Evolutionary conservation across 2,113 vertebrate genomes (phyloP).

Genomic region (Catharus bicknelli): DNA sequence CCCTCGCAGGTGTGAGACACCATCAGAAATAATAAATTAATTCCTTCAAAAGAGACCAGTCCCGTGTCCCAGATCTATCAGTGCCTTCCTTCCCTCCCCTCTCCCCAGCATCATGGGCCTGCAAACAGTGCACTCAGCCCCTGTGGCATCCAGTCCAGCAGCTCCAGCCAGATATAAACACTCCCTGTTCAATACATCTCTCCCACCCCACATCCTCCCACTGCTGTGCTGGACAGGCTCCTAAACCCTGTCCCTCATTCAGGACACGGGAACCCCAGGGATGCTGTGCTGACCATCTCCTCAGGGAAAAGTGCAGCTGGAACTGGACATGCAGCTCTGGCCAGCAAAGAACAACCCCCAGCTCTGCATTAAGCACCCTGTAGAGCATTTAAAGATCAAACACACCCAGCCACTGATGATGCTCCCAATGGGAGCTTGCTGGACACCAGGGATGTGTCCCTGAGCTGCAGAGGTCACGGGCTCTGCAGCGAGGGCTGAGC

Average conservation of each 20-base stretch:
- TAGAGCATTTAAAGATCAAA: neutral
- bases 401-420: rapidly evolving
- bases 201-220: neutral
- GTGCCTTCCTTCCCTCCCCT: neutral
- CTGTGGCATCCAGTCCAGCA: rapidly evolving
- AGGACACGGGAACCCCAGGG: neutral
- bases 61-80: neutral
- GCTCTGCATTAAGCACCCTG: neutral
- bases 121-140: neutral
- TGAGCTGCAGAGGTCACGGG: neutral
- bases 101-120: neutral
- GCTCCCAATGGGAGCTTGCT: neutral
- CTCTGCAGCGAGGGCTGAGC: neutral
- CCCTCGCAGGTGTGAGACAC: neutral
- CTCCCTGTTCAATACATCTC: neutral
- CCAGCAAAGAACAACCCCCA: neutral
- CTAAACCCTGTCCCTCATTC: neutral
- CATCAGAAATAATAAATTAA: neutral
- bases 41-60: neutral
- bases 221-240: neutral
- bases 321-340: neutral
- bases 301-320: neutral
- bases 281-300: rapidly evolving
- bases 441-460: neutral
- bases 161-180: neutral